Percentiles rank a stretch among this genome's conserved stretches.
Conservation (phyloP, 2,888 invertebrate genomes). For the Lysandra bellargus region DNA sequence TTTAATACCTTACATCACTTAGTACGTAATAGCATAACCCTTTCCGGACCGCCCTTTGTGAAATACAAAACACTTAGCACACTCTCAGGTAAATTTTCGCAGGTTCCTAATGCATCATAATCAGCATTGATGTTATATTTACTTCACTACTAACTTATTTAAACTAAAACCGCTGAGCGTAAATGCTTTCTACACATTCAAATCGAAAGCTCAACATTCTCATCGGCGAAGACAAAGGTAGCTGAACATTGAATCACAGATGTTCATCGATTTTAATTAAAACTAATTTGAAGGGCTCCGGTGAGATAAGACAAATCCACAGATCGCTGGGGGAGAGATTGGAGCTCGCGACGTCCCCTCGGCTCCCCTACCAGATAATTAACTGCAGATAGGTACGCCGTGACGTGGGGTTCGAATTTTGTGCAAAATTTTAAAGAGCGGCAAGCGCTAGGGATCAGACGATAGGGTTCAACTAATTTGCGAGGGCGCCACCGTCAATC, state of each 20-base stretch:
- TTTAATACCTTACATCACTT: slow-evolving; percentile 58
- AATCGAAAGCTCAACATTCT: background rate
- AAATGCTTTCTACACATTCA: background rate
- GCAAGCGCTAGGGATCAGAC: slow-evolving; percentile 51
- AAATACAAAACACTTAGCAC: slow-evolving; percentile 4
- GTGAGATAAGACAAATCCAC: slow-evolving; percentile 55
- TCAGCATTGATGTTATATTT: slow-evolving; percentile 7
- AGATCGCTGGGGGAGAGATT: slow-evolving; percentile 62
- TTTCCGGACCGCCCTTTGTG: slow-evolving; percentile 30
- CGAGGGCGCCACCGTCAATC: slow-evolving; percentile 71
- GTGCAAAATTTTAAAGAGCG: slow-evolving; percentile 71
- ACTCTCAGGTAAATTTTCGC: slow-evolving; percentile 23
- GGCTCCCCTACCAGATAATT: slow-evolving; percentile 73
- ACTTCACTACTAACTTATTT: slow-evolving; percentile 2
- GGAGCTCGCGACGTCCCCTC: slow-evolving; percentile 63
- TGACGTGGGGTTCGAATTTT: slow-evolving; percentile 66
- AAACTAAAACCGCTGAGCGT: background rate
- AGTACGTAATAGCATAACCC: slow-evolving; percentile 41
- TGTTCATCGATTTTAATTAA: slow-evolving; percentile 68
- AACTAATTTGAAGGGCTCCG: slow-evolving; percentile 69
- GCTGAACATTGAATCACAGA: slow-evolving; percentile 32
- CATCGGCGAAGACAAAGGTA: slow-evolving; percentile 1
- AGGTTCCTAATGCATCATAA: background rate
- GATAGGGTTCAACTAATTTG: slow-evolving; percentile 73
- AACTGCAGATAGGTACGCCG: slow-evolving; percentile 74